These are phyloP conservation scores for Pelusios castaneus DNA, from an alignment of 2,113 vertebrate genomes.

Conservation along the genomic window DNA sequence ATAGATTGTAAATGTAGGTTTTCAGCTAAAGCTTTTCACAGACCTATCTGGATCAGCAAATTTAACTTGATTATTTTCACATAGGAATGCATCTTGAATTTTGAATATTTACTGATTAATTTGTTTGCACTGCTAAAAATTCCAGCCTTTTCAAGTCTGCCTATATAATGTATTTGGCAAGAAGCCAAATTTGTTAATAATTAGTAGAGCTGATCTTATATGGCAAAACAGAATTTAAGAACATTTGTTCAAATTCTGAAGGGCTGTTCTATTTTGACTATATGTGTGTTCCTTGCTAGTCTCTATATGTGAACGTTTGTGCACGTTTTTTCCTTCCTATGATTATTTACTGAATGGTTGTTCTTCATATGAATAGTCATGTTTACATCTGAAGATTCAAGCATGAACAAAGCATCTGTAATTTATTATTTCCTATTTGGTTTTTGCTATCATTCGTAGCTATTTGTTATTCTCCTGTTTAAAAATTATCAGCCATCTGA, in stretches of 20 bases:
- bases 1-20: conserved; percentile 38
- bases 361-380: not conserved
- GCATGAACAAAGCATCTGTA: not conserved
- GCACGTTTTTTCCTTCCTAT: not conserved
- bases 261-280: not conserved
- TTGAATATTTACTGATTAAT: conserved; percentile 38
- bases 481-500: conserved; percentile 1
- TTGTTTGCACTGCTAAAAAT: not conserved
- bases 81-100: conserved; percentile 14
- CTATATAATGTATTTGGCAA: not conserved
- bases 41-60: conserved; percentile 39
- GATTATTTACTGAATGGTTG: not conserved
- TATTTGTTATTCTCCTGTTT: not conserved
- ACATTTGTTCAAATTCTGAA: not conserved
- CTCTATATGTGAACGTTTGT: not conserved
- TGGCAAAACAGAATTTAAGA: not conserved
- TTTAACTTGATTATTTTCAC: conserved; percentile 31
- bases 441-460: not conserved
- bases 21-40: conserved; percentile 46
- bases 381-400: not conserved
- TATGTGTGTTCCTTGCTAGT: not conserved
- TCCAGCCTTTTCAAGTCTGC: not conserved
- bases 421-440: not conserved
- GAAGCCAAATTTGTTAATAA: not conserved
- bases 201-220: not conserved